Evolutionary conservation across 2,113 vertebrate genomes (phyloP).

Genomic region (Dicerorhinus sumatrensis): DNA sequence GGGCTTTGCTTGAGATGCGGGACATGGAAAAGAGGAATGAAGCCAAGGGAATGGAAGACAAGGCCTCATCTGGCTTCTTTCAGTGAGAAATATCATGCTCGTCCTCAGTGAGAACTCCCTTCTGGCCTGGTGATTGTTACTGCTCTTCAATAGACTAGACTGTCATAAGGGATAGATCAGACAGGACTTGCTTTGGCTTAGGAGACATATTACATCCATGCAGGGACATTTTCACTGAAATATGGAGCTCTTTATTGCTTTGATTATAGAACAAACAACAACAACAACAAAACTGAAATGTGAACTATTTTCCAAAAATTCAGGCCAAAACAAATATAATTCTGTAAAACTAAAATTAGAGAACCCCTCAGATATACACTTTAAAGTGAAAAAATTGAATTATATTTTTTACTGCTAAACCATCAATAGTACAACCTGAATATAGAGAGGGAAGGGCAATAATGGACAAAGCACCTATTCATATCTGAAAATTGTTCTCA

Average conservation of each 20-base stretch:
- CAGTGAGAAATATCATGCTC: not conserved
- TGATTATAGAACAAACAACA: not conserved
- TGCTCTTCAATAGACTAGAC: not conserved
- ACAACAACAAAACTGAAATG: not conserved
- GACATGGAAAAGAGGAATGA: not conserved
- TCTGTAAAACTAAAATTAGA: slow-evolving; percentile 41
- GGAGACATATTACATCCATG: not conserved
- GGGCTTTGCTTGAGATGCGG: not conserved
- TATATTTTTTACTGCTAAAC: not conserved
- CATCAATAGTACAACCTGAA: not conserved
- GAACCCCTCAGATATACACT: not conserved
- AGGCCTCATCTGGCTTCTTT: not conserved
- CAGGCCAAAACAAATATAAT: slow-evolving; percentile 22
- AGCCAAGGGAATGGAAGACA: not conserved
- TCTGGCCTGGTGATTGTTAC: not conserved
- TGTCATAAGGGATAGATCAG: not conserved
- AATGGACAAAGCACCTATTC: not conserved
- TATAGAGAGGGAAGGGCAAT: not conserved
- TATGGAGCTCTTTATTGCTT: not conserved
- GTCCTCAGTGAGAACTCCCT: not conserved
- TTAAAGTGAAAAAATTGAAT: slow-evolving; percentile 39
- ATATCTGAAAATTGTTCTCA: not conserved
- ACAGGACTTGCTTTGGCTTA: not conserved
- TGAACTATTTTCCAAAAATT: slow-evolving; percentile 46
- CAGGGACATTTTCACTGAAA: not conserved